These are phyloP conservation scores for Ischnus inquisitorius DNA, from an alignment of 2,888 invertebrate genomes.

Conservation along the genomic window DNA sequence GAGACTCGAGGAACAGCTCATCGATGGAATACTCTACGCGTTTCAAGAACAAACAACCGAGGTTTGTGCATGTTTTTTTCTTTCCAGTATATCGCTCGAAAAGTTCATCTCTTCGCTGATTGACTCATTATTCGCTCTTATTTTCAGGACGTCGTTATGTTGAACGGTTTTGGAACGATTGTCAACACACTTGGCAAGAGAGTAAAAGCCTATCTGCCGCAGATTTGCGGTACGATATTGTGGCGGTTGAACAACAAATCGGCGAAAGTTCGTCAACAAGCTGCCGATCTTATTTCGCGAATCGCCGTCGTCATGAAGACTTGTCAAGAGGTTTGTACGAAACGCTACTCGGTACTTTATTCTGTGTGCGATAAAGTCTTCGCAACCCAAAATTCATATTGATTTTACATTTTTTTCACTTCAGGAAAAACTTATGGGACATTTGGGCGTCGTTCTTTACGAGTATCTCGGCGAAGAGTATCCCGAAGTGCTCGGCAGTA, in stretches of 20 bases:
- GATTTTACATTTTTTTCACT: slow-evolving; percentile 39
- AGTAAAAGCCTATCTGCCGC: slow-evolving; percentile 99
- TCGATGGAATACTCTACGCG: slow-evolving; percentile 99
- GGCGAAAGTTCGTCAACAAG: slow-evolving; percentile 99
- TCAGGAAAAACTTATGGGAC: slow-evolving; percentile 99
- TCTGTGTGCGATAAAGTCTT: not conserved
- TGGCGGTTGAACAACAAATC: slow-evolving; percentile 99
- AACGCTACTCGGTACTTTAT: not conserved
- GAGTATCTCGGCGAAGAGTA: slow-evolving; percentile 99
- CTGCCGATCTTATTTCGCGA: slow-evolving; percentile 99
- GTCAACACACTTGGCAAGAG: slow-evolving; percentile 99
- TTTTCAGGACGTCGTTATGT: slow-evolving; percentile 97
- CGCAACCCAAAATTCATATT: slow-evolving; percentile 8
- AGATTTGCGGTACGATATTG: slow-evolving; percentile 99
- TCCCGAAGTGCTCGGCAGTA: slow-evolving; percentile 99
- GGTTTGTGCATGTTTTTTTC: slow-evolving; percentile 85
- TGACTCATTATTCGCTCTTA: slow-evolving; percentile 69
- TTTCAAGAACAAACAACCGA: slow-evolving; percentile 99
- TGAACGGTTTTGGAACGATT: slow-evolving; percentile 99
- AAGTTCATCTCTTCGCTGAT: not conserved
- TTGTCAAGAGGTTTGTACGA: slow-evolving; percentile 93
- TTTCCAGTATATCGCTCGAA: not conserved
- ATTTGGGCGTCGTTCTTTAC: slow-evolving; percentile 99
- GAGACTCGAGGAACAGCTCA: slow-evolving; percentile 98
- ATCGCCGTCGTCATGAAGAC: slow-evolving; percentile 99